A percentile compares a stretch with the other conserved stretches of the same genome.
These are phyloP conservation scores for Apamea anceps DNA, from an alignment of 2,888 invertebrate genomes.

Conservation along the genomic window DNA sequence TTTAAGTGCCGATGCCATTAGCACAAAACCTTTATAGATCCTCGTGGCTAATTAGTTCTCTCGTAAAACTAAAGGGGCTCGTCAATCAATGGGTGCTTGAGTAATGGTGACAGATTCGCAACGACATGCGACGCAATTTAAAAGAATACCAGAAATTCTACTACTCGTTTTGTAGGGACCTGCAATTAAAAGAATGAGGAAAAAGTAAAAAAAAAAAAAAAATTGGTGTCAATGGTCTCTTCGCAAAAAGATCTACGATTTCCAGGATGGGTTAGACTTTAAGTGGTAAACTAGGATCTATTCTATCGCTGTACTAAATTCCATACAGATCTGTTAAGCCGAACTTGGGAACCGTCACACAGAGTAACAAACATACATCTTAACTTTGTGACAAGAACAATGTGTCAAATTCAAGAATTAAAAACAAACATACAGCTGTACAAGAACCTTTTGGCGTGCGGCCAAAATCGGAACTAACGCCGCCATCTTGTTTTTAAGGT, in stretches of 20 bases:
- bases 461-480: neutral
- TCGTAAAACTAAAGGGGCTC: constrained; percentile 84
- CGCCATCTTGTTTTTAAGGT: neutral
- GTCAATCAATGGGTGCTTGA: constrained; percentile 85
- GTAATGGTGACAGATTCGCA: constrained; percentile 75
- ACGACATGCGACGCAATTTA: constrained; percentile 59
- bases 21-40: constrained; percentile 74
- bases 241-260: constrained; percentile 10
- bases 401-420: constrained; percentile 6
- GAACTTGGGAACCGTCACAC: neutral
- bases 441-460: neutral
- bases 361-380: neutral
- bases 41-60: constrained; percentile 84
- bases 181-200: constrained; percentile 44
- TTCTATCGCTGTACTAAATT: neutral
- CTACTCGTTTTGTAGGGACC: constrained; percentile 8
- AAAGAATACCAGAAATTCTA: constrained; percentile 52
- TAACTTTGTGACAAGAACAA: neutral
- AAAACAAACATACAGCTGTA: neutral
- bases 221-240: constrained; percentile 4
- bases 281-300: neutral
- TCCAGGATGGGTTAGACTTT: constrained; percentile 1
- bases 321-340: neutral
- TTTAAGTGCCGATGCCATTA: constrained; percentile 60
- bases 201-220: neutral